These are phyloP conservation scores for Blennius ocellaris DNA, from an alignment of 2,113 vertebrate species.

Conservation along the genomic window DNA sequence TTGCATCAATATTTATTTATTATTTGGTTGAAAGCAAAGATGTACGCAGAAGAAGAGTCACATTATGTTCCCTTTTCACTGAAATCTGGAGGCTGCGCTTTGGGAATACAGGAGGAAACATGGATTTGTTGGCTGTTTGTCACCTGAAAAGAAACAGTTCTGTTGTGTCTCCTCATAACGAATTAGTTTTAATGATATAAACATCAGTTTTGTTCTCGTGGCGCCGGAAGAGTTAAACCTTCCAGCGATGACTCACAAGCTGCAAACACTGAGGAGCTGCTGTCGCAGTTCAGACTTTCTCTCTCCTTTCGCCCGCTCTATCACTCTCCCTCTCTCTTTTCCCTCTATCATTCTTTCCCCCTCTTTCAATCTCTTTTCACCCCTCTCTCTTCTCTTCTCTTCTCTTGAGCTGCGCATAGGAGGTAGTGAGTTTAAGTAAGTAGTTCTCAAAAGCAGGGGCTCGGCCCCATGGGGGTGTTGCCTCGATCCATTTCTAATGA, in stretches of 20 bases:
- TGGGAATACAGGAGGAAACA: not conserved
- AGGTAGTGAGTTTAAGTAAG: conserved; percentile 11
- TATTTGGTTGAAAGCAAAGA: too few species aligned
- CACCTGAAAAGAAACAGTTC: not conserved
- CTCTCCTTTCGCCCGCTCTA: conserved; percentile 13
- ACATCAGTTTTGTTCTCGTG: not conserved
- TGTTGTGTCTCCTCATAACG: too few species aligned
- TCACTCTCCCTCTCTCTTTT: conserved; percentile 43
- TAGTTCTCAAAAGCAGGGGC: too few species aligned
- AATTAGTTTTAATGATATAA: too few species aligned
- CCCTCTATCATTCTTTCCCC: conserved; percentile 29
- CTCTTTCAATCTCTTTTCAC: too few species aligned
- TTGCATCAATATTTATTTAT: not conserved
- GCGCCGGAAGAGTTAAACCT: conserved; percentile 77
- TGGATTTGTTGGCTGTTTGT: not conserved
- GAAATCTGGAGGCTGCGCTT: not conserved
- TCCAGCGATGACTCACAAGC: conserved; percentile 83
- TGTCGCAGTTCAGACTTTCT: conserved; percentile 68
- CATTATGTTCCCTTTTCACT: not conserved
- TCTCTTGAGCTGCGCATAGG: conserved; percentile 12
- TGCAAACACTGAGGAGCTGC: conserved; percentile 68
- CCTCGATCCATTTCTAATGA: too few species aligned
- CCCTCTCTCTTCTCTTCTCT: too few species aligned
- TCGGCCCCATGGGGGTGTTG: too few species aligned
- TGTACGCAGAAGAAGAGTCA: too few species aligned